Base-by-base conservation (phyloP, 2,797 vertebrate genomes). In the Anniella stebbinsi region DNA sequence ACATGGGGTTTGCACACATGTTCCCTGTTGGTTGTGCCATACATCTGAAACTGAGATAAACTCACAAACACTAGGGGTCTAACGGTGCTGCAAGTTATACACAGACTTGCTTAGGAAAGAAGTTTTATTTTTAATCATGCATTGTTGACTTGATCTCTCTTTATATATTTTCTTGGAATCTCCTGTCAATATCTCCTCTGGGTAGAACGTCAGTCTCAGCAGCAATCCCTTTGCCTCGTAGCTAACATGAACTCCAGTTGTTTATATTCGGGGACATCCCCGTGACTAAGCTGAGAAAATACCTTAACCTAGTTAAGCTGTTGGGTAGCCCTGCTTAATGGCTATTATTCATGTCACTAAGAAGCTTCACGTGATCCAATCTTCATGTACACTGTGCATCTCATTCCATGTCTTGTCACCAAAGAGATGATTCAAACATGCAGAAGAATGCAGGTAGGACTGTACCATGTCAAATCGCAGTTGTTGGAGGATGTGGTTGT, bases 261-360 rank as follows among this genome's bases (percentile, higher is more conserved):
- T 96, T 95, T 95, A 94, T 95, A 84, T 51, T 33, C 41, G 86
- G 90, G 94, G 95, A 91, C 93, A 95, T 93, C 92, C 95, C 93
- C n/a, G n/a, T 67, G 94, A 8, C 91, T 91, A 94, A 93, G 87
- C 92, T 2, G 63, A 88, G 72, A 93, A 92, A 92, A 78, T 7
- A 88, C 88, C 70, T 36, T 89, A 95, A 91, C 92, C 93, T 87
- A 89, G 10, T 92, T 95, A 84, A 88, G 91, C 83, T 0, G 0
- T 90, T 94, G 90, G 91, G 88, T 93, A 94, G 91, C 93, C 82
- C 87, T 1, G 8, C 84, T 95, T 93, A 95, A 54, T 0, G 0
- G 80, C 0, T 28, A 23, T 86, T 95, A 94, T 92, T 95, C 93
- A 84, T 92, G 63, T 51, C 0, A 0, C 80, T 92, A 89, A 91